Evolutionary conservation across 2,113 vertebrate species (phyloP).

Genomic region (Nyctibius bracteatus): DNA sequence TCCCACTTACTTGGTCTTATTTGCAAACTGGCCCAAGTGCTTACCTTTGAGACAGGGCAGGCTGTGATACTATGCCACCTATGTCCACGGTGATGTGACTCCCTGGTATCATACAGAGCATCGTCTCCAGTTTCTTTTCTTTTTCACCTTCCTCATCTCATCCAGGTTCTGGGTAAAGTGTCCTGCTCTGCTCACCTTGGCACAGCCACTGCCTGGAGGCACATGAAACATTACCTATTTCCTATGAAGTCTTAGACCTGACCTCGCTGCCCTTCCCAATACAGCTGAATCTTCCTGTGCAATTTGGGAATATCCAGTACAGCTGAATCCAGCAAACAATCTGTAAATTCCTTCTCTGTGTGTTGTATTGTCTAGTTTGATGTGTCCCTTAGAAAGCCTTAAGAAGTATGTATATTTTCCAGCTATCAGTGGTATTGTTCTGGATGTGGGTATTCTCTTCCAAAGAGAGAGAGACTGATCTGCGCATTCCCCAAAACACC

Average conservation of each 20-base stretch:
- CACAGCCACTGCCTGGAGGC: not conserved
- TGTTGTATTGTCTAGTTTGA: not conserved
- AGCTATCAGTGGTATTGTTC: not conserved
- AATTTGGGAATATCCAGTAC: not conserved
- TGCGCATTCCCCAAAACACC: not conserved
- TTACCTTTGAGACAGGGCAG: not conserved
- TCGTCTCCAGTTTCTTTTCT: not conserved
- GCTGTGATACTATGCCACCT: not conserved
- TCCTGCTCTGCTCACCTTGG: accelerated
- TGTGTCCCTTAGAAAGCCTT: not conserved
- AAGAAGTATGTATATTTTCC: not conserved
- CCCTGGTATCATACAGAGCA: not conserved
- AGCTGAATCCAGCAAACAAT: not conserved
- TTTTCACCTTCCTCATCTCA: not conserved
- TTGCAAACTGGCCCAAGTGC: not conserved
- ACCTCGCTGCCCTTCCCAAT: accelerated
- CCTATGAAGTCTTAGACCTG: not conserved
- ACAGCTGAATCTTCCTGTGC: not conserved
- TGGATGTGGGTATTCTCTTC: not conserved
- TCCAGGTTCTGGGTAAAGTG: not conserved
- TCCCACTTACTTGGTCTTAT: not conserved
- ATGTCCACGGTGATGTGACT: not conserved
- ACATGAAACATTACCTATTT: not conserved
- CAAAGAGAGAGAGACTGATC: not conserved
- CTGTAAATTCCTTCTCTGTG: not conserved